These are phyloP conservation scores for Apamea anceps DNA, from an alignment of 2,888 invertebrate genomes.

Conservation along the genomic window DNA sequence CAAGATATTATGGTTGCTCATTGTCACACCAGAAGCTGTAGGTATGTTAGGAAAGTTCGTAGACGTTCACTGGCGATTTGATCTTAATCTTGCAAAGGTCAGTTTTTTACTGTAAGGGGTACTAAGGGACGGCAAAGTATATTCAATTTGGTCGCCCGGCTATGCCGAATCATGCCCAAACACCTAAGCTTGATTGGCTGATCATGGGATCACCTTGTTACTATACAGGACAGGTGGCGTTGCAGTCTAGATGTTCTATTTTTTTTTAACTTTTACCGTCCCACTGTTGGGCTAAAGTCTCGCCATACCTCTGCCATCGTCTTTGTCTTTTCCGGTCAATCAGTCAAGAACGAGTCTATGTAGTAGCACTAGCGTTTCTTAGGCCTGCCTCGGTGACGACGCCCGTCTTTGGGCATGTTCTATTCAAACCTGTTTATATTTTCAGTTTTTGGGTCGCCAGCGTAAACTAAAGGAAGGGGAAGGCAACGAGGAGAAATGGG, in stretches of 20 bases:
- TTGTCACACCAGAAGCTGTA: background rate
- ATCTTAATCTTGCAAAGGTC: background rate
- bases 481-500: slow-evolving; percentile 83
- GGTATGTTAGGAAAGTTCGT: background rate
- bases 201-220: background rate
- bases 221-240: background rate
- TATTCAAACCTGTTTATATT: background rate
- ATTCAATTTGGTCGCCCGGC: background rate
- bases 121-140: background rate
- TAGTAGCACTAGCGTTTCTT: background rate
- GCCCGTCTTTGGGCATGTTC: background rate
- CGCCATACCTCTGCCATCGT: background rate
- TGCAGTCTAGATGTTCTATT: background rate
- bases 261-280: background rate
- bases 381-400: background rate
- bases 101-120: background rate
- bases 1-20: background rate
- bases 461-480: slow-evolving; percentile 83
- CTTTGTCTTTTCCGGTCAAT: background rate
- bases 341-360: background rate
- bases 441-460: slow-evolving; percentile 84
- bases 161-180: background rate
- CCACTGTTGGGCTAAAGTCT: background rate
- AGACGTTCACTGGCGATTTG: background rate
- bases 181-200: background rate